Conservation (phyloP, 2,797 vertebrate genomes). For the Sitta carolinensis region DNA sequence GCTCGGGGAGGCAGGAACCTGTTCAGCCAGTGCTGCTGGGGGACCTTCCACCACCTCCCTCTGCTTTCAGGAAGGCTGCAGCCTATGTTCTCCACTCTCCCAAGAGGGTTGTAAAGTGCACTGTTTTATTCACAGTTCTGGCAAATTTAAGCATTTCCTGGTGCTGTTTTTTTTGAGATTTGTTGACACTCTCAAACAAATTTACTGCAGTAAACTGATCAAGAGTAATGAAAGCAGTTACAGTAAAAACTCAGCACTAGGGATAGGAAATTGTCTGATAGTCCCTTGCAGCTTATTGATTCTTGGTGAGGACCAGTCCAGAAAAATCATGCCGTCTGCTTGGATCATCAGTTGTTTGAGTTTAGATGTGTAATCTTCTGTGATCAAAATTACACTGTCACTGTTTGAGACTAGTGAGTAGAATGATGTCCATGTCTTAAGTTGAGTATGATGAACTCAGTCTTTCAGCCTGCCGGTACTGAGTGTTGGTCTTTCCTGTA, state of each 20-base stretch:
- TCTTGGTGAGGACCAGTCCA: background rate
- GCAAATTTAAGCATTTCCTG: background rate
- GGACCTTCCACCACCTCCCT: rapidly evolving
- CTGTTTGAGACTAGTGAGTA: background rate
- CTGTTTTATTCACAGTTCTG: background rate
- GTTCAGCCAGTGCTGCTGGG: rapidly evolving
- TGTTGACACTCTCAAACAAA: background rate
- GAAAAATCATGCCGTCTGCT: background rate
- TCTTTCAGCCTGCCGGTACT: background rate
- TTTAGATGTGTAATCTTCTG: background rate
- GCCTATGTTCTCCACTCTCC: rapidly evolving
- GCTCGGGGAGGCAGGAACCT: background rate
- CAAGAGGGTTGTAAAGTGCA: rapidly evolving
- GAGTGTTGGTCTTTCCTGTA: background rate
- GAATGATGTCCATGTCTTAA: background rate
- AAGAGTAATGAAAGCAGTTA: background rate
- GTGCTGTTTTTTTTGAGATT: rapidly evolving
- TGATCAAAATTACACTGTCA: background rate
- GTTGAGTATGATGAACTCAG: background rate
- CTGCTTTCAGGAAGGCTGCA: background rate
- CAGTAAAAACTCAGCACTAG: background rate
- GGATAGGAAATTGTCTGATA: background rate
- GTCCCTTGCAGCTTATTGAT: background rate
- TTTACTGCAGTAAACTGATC: background rate
- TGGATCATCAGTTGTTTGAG: background rate